phyloP scores from a whole-genome alignment of 2,113 vertebrate genomes.

The Antigone vipio region DNA sequence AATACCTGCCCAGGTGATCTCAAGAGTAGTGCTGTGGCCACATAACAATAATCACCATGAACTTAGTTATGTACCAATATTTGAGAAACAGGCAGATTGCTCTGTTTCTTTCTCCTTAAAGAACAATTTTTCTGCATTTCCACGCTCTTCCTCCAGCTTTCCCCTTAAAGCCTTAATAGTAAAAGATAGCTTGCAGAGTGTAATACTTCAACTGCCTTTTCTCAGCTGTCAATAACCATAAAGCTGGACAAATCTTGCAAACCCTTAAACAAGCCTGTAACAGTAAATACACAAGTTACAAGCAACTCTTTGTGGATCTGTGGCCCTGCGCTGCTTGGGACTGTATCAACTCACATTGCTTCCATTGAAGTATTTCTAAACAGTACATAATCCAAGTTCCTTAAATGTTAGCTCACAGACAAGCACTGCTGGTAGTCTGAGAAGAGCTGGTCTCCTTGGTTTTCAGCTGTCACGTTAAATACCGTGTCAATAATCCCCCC shows the following conservation, averaged over 20 bases:
- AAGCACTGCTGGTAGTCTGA: background rate
- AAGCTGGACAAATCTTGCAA: background rate
- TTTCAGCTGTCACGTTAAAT: background rate
- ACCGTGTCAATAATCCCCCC: rapidly evolving
- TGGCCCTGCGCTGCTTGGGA: background rate
- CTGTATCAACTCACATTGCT: background rate
- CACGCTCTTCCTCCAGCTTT: background rate
- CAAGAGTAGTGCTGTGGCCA: background rate
- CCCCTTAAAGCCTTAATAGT: background rate
- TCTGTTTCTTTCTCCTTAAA: background rate
- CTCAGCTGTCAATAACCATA: background rate
- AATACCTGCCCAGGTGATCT: background rate
- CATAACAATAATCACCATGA: background rate
- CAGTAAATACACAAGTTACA: background rate
- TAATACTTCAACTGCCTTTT: background rate
- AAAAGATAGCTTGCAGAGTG: background rate
- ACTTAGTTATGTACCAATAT: background rate
- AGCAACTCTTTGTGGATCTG: background rate
- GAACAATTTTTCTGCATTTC: background rate
- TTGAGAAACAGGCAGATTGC: background rate
- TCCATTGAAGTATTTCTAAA: background rate
- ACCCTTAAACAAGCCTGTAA: background rate
- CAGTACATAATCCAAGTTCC: background rate
- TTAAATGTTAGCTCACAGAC: background rate
- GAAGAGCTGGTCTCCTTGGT: background rate